phyloP scores from a whole-genome alignment of 2,888 invertebrate genomes.

The Tiliacea citrago region DNA sequence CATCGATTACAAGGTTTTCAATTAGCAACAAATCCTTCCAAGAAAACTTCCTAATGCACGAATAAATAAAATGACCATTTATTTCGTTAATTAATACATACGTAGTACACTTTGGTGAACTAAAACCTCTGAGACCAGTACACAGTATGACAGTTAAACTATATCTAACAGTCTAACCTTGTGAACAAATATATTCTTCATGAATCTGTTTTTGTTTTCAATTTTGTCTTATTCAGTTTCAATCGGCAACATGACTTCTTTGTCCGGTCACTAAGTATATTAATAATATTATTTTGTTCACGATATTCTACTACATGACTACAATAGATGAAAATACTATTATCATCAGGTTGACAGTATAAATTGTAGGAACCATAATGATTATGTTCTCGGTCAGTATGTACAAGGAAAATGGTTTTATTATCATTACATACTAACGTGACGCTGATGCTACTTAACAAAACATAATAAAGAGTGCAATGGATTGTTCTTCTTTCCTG shows the following conservation, averaged over 20 bases:
- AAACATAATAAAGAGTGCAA: background rate
- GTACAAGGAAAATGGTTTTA: constrained; percentile 3
- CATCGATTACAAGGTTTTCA: background rate
- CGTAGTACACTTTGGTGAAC: background rate
- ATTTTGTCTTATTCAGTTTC: background rate
- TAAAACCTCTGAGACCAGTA: background rate
- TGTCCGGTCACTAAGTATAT: background rate
- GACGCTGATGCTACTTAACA: background rate
- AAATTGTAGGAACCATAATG: background rate
- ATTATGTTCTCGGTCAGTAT: constrained; percentile 1
- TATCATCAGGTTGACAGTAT: background rate
- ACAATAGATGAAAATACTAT: background rate
- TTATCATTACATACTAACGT: constrained; percentile 14
- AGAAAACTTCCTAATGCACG: too few species aligned
- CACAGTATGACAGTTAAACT: background rate
- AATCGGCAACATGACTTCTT: background rate
- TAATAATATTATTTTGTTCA: background rate
- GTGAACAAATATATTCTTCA: background rate
- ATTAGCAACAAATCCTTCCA: too few species aligned
- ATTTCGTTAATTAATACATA: too few species aligned
- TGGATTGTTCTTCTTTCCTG: background rate
- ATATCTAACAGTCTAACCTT: too few species aligned
- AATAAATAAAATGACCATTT: too few species aligned
- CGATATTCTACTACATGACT: background rate
- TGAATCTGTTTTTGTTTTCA: background rate